Evolutionary conservation across 2,888 invertebrate genomes (phyloP).

Genomic region (Scelioninae gen. 1): DNA sequence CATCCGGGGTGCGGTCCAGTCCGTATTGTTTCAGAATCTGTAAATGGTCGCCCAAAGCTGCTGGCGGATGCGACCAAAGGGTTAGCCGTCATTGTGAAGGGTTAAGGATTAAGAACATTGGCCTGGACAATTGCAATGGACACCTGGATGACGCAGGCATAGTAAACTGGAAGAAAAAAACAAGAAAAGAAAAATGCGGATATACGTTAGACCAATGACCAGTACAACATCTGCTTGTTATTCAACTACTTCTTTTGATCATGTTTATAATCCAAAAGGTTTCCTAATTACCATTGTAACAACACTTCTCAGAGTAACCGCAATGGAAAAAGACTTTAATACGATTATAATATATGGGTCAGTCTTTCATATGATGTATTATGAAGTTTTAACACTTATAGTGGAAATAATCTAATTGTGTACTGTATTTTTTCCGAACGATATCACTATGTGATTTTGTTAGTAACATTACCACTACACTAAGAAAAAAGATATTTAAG

Average conservation of each 20-base stretch:
- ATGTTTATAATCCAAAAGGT: conserved; percentile 11
- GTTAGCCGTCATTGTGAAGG: conserved; percentile 72
- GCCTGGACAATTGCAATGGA: conserved; percentile 79
- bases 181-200: conserved; percentile 67
- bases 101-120: conserved; percentile 76
- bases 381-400: no score
- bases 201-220: conserved; percentile 69
- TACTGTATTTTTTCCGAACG: no score
- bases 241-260: conserved; percentile 38
- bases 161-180: conserved; percentile 52
- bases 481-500: no score
- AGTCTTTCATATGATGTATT: background rate
- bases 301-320: conserved; percentile 9
- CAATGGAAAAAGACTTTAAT: background rate
- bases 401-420: no score
- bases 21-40: conserved; percentile 81
- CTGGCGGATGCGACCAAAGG: conserved; percentile 77
- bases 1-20: conserved; percentile 84
- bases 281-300: conserved; percentile 39
- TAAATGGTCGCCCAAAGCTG: conserved; percentile 77
- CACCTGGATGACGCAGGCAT: conserved; percentile 79
- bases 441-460: no score
- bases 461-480: no score
- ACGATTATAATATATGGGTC: conserved; percentile 29
- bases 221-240: conserved; percentile 75